Conservation (phyloP, 2,113 vertebrate genomes). For the Pterocles gutturalis region DNA sequence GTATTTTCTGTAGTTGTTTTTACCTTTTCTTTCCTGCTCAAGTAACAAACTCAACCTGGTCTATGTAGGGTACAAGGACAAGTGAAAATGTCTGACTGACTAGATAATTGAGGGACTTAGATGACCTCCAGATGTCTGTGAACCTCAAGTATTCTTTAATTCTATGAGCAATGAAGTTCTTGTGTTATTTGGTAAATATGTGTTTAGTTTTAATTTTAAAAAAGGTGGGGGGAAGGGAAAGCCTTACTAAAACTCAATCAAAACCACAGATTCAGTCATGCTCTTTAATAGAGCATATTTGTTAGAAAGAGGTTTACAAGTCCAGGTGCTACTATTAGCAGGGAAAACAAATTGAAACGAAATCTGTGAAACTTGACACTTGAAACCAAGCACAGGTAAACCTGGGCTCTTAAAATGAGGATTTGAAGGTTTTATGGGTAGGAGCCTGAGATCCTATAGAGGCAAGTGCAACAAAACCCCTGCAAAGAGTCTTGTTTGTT, state of each 20-base stretch:
- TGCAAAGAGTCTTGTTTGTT: background rate
- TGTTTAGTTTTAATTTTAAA: background rate
- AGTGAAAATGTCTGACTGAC: background rate
- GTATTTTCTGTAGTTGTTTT: background rate
- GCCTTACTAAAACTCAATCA: background rate
- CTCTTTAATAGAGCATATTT: background rate
- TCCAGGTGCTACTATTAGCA: background rate
- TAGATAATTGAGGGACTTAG: background rate
- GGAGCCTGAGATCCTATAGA: background rate
- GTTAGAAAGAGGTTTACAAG: background rate
- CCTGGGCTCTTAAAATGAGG: background rate
- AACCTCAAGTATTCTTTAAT: background rate
- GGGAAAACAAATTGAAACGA: background rate
- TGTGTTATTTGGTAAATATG: background rate
- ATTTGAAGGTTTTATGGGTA: background rate
- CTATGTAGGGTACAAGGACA: background rate
- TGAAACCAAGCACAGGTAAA: background rate
- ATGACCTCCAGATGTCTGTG: background rate
- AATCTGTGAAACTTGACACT: background rate
- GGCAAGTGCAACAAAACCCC: background rate
- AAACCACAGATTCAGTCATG: background rate
- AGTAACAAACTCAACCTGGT: background rate
- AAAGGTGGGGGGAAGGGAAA: too few species aligned
- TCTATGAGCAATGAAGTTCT: background rate
- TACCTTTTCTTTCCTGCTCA: background rate